Conservation (phyloP, 1,140 invertebrate genomes). For the Glossosoma conforme region DNA sequence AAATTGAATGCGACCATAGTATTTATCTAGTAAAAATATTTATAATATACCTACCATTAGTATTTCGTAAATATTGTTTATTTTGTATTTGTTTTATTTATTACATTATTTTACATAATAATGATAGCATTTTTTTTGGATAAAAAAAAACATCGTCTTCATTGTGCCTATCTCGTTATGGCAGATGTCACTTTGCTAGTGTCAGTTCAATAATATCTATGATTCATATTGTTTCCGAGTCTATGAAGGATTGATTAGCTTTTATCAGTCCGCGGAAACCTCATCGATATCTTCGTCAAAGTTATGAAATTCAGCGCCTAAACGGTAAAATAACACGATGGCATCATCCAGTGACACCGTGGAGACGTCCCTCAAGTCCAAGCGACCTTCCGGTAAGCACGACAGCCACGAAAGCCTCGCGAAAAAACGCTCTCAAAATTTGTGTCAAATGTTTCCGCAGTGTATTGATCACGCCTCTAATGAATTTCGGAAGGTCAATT, state of each 20-base stretch:
- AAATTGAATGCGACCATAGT: too few species aligned
- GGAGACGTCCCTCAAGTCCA: conserved; percentile 30
- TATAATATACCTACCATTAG: too few species aligned
- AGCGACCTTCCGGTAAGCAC: conserved; percentile 31
- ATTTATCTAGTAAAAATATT: too few species aligned
- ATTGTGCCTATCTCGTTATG: too few species aligned
- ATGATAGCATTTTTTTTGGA: too few species aligned
- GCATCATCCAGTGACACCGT: conserved; percentile 22
- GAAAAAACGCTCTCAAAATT: conserved; percentile 5
- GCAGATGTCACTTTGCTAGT: too few species aligned
- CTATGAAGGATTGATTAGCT: conserved; percentile 2
- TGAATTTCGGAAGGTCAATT: conserved; percentile 15
- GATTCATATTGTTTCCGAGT: too few species aligned
- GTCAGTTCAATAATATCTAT: too few species aligned
- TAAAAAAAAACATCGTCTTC: too few species aligned
- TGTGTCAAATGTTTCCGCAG: conserved; percentile 1
- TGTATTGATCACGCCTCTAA: conserved; percentile 16
- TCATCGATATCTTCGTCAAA: not conserved
- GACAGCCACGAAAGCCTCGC: not conserved
- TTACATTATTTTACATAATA: too few species aligned
- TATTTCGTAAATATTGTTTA: too few species aligned
- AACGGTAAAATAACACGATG: conserved; percentile 12
- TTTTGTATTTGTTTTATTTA: too few species aligned
- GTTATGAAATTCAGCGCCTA: not conserved
- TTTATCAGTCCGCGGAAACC: not conserved